phyloP scores from a whole-genome alignment of 1,140 invertebrate genomes.

The Drosophila virilis region DNA sequence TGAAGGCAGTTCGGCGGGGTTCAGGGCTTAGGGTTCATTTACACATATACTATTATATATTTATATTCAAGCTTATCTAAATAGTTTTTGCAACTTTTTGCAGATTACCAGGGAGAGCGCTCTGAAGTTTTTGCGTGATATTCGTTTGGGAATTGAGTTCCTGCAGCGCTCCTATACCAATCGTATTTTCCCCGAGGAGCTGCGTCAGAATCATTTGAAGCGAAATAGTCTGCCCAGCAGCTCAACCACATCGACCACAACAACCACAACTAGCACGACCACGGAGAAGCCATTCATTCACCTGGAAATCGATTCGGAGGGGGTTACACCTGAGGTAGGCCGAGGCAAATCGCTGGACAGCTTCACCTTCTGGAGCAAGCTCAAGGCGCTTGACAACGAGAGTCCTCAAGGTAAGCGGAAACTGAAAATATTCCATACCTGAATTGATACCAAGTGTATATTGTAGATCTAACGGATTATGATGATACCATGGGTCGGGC shows the following conservation, averaged over 20 bases:
- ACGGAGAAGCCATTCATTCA: conserved; percentile 70
- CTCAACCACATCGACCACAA: conserved; percentile 56
- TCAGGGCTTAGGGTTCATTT: no score
- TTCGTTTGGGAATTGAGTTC: conserved; percentile 89
- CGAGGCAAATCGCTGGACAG: conserved; percentile 61
- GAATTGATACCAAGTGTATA: not conserved
- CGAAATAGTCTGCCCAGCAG: conserved; percentile 57
- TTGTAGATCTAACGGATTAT: conserved; percentile 78
- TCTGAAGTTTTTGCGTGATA: conserved; percentile 89
- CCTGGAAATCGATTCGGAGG: conserved; percentile 39
- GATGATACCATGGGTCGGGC: conserved; percentile 85
- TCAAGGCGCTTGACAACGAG: conserved; percentile 66
- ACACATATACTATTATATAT: not conserved
- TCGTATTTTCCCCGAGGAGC: conserved; percentile 78
- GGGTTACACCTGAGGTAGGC: conserved; percentile 15
- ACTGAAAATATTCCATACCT: not conserved
- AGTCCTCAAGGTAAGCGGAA: conserved; percentile 45
- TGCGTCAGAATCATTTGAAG: conserved; percentile 73
- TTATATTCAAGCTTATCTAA: not conserved
- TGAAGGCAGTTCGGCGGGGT: no score
- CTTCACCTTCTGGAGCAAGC: conserved; percentile 74
- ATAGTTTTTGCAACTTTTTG: conserved; percentile 4
- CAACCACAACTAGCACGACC: conserved; percentile 66
- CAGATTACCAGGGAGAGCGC: conserved; percentile 89
- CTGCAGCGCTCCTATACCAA: conserved; percentile 87